phyloP scores from a whole-genome alignment of 2,113 vertebrate genomes.

The Arenaria interpres region DNA sequence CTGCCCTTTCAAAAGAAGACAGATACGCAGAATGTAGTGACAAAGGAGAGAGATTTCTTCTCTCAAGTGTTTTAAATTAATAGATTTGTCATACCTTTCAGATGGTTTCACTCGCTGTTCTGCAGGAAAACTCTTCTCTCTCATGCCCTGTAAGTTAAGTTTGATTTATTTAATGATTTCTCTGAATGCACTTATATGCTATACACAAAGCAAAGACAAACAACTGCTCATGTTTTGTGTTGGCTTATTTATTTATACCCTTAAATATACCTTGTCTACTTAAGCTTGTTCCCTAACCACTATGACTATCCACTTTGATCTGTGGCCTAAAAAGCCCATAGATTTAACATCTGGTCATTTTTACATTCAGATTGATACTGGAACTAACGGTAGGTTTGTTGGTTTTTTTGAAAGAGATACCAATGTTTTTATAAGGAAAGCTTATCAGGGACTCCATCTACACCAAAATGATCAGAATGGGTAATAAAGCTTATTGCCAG shows the following conservation, averaged over 20 bases:
- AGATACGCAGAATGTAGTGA: neutral
- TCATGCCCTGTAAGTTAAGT: conserved; percentile 73
- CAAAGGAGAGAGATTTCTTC: neutral
- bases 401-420: neutral
- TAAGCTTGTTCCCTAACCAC: neutral
- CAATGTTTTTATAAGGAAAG: neutral
- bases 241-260: neutral
- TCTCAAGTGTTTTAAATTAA: neutral
- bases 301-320: neutral
- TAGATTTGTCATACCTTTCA: conserved; percentile 79
- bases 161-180: neutral
- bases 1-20: neutral
- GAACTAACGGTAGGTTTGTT: fast-evolving
- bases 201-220: neutral
- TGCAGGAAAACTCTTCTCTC: conserved; percentile 75
- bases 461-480: neutral
- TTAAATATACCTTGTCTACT: neutral
- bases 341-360: neutral
- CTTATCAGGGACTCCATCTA: neutral
- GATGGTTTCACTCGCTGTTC: conserved; percentile 70
- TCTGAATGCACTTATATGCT: neutral
- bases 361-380: neutral
- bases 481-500: neutral
- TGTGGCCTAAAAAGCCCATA: neutral
- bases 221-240: neutral